Evolutionary conservation across 92 coral and sea anemone species (phyloP), one percentile per base, ranked within the genome.

Genomic region (Zoanthus gigantus): DNA sequence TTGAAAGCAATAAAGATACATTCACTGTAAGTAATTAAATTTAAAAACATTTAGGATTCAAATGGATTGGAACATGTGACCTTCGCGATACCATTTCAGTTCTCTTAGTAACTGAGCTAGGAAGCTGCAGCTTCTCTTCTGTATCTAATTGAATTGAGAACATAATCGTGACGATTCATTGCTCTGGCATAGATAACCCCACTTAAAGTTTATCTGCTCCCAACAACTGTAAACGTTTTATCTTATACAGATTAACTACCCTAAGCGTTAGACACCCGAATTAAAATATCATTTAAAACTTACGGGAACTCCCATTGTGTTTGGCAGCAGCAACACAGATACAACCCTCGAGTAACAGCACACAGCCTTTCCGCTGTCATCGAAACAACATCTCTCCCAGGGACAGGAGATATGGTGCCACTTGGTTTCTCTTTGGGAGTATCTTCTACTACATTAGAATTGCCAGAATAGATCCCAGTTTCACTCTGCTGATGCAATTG

Each of bases 301-400:
- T 77, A 89, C 92, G 68, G 89, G 46, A 71, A 53, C 53, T 89
- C 89, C 92, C 92, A 89, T 18, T 76, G 89, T 16, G 86, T 76
- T 44, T 84, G 92, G 16, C 76, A 60, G 77, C 92, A 89, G 77
- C 92, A 89, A 47, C 89, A 89, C 15, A 84, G 78, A 67, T 89
- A 89, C 71, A 89, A 89, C 13, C 92, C 92, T n/a, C 87, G 92
- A 3, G 92, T 89, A 11, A 89, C 77, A 69, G 87, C 92, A 32
- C 92, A 89, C 29, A 90, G 81, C 58, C 92, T 88, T 72, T 90
- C 90, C 11, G 92, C 92, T 46, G 92, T 90, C 90, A 86, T 85
- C 13, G 92, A 72, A 50, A 90, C 88, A 7, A 90, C 92, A 72
- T 90, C 92, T 53, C 87, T 72, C 12, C 88, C 90, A 17, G 85